phyloP scores from a whole-genome alignment of 2,113 vertebrate species.

The Prionailurus viverrinus region DNA sequence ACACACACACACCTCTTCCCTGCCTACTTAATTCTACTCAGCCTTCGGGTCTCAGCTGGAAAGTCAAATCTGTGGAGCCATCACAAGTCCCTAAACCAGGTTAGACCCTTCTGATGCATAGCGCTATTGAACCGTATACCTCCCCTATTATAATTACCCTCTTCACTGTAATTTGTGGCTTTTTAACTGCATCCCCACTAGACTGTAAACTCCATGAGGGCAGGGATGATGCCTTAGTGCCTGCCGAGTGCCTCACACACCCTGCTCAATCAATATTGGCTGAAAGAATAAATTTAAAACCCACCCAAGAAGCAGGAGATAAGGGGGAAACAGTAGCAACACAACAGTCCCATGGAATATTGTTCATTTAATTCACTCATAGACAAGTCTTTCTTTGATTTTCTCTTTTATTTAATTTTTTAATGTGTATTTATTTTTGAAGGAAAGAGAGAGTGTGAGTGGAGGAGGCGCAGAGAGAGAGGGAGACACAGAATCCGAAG shows the following conservation, averaged over 20 bases:
- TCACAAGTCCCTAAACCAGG: background rate
- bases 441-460: too few relatives aligned
- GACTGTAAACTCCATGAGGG: background rate
- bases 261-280: slow-evolving; percentile 24
- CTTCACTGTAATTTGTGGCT: background rate
- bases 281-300: slow-evolving; percentile 41
- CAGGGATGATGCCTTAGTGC: background rate
- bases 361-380: slow-evolving; percentile 27
- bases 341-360: background rate
- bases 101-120: background rate
- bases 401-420: background rate
- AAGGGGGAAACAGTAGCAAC: background rate
- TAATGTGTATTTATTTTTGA: too few relatives aligned
- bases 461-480: too few relatives aligned
- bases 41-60: background rate
- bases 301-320: background rate
- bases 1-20: background rate
- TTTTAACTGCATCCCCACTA: background rate
- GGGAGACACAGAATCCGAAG: too few relatives aligned
- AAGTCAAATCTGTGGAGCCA: background rate
- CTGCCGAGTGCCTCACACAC: background rate
- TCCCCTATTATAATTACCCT: background rate
- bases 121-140: background rate
- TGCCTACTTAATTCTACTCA: background rate
- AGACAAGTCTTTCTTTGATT: background rate